Conservation (phyloP, 2,797 vertebrate species). For the Epinephelus malabaricus region DNA sequence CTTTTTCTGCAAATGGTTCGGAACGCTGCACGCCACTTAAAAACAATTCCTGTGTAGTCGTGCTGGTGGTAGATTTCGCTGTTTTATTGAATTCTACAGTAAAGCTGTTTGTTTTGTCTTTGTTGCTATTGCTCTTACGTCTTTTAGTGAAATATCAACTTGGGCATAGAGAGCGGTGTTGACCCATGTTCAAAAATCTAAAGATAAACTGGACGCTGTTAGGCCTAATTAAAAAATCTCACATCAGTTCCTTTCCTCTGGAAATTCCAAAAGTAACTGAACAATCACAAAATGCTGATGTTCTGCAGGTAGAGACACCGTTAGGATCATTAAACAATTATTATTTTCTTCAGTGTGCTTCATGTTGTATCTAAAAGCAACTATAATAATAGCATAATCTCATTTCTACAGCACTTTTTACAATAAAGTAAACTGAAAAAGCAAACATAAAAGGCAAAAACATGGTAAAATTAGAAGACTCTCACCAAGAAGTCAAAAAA, state of each 20-base stretch:
- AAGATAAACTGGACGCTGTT: not conserved
- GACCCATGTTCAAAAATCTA: not conserved
- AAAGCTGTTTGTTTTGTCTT: slow-evolving; percentile 34
- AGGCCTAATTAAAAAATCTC: not conserved
- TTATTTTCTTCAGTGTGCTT: not conserved
- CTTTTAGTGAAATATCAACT: slow-evolving; percentile 22
- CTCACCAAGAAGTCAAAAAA: not conserved
- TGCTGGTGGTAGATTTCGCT: slow-evolving; percentile 23
- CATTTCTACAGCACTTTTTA: not conserved
- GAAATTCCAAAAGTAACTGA: not conserved
- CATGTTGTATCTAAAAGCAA: not conserved
- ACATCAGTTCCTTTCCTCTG: not conserved
- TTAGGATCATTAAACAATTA: not conserved
- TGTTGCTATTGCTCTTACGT: not conserved
- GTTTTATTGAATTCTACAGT: slow-evolving; percentile 32
- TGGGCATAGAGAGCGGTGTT: not conserved
- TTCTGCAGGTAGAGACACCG: not conserved
- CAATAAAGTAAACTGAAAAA: not conserved
- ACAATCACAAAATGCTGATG: not conserved
- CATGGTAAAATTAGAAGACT: not conserved
- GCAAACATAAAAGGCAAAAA: not conserved
- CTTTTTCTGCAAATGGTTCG: slow-evolving; percentile 39
- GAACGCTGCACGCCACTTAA: slow-evolving; percentile 41
- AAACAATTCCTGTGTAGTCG: slow-evolving; percentile 22
- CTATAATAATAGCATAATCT: not conserved